phyloP scores from a whole-genome alignment of 2,113 vertebrate genomes.

The Hydrolagus affinis region DNA sequence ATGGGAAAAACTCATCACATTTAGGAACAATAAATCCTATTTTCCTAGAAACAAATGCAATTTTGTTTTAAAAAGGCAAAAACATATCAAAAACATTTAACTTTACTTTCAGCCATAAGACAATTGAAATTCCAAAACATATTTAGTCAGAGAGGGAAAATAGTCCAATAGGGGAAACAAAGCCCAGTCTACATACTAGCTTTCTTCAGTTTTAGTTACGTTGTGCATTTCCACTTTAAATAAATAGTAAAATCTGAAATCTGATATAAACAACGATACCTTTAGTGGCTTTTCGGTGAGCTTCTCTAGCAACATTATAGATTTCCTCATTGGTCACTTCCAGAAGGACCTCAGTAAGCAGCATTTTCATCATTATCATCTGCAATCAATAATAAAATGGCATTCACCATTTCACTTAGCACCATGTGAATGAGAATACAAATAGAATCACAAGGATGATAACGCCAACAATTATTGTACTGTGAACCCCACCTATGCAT shows the following conservation, averaged over 20 bases:
- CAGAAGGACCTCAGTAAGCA: conserved; percentile 91
- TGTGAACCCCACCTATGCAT: too few relatives aligned
- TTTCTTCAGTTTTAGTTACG: conserved; percentile 13
- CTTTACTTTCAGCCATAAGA: conserved; percentile 7
- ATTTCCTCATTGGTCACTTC: conserved; percentile 98
- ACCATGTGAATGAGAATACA: not conserved
- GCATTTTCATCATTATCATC: conserved; percentile 92
- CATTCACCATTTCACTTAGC: not conserved
- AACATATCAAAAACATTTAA: not conserved
- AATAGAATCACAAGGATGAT: not conserved
- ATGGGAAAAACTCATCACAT: not conserved
- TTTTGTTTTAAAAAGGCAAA: conserved; percentile 8
- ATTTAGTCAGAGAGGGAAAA: not conserved
- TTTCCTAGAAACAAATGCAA: conserved; percentile 26
- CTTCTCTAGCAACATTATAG: conserved; percentile 79
- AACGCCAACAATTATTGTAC: too few relatives aligned
- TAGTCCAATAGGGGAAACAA: not conserved
- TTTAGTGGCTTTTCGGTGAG: conserved; percentile 94
- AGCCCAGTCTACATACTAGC: not conserved
- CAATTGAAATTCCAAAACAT: not conserved
- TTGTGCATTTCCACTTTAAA: not conserved
- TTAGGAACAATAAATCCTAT: not conserved
- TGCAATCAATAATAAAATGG: conserved; percentile 39
- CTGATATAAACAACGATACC: conserved; percentile 54
- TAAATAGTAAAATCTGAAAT: not conserved